Conservation (phyloP, 2,797 vertebrate genomes). For the Kryptolebias ocellatus region DNA sequence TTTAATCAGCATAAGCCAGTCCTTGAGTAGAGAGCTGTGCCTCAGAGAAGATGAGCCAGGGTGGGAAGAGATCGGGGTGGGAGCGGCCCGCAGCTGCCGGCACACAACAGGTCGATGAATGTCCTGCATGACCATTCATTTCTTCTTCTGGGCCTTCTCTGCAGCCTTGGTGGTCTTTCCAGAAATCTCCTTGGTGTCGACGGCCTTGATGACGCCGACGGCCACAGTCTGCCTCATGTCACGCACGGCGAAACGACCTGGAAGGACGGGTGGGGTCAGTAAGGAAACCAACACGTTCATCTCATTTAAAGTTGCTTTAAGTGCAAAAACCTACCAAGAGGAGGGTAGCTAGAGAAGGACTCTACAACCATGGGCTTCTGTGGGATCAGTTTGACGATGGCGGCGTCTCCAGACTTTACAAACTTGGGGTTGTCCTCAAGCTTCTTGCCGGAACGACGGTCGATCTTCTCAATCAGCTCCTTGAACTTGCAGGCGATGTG, state of each 20-base stretch:
- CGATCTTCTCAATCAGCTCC: conserved; percentile 87
- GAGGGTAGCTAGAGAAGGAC: conserved; percentile 78
- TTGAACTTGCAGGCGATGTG: conserved; percentile 86
- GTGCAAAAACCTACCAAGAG: conserved; percentile 70
- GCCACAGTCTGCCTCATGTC: conserved; percentile 88
- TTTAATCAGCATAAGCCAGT: conserved; percentile 89
- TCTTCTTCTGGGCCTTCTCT: conserved; percentile 78
- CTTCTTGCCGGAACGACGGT: conserved; percentile 86
- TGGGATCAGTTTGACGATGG: conserved; percentile 79
- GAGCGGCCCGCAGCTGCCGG: conserved; percentile 57
- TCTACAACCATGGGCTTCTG: conserved; percentile 85
- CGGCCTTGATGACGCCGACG: conserved; percentile 83
- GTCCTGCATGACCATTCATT: conserved; percentile 79
- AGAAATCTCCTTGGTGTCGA: conserved; percentile 70
- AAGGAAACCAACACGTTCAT: neutral
- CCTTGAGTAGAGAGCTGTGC: conserved; percentile 81
- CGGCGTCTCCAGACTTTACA: conserved; percentile 82
- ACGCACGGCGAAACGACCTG: conserved; percentile 84
- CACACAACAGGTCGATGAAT: conserved; percentile 58
- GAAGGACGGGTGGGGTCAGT: neutral
- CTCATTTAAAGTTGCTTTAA: no score
- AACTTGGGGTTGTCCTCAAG: conserved; percentile 83
- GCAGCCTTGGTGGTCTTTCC: conserved; percentile 83
- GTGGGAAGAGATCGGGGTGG: conserved; percentile 43
- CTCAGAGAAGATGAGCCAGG: conserved; percentile 72